Evolutionary conservation across 2,113 vertebrate species (phyloP).

Genomic region (Pseudorhombus dupliciocellatus): DNA sequence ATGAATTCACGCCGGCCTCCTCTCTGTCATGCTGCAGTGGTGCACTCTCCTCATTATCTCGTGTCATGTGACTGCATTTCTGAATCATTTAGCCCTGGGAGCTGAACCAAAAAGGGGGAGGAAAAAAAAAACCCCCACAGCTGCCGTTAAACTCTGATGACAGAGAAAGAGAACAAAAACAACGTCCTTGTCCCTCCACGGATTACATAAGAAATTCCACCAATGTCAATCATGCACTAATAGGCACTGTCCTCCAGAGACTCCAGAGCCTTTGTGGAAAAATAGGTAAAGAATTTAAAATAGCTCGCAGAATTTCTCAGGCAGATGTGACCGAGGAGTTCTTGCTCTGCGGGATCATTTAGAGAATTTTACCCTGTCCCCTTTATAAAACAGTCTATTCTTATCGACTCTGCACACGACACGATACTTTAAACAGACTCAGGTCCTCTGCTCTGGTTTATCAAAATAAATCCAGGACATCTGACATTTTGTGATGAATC

Average conservation of each 20-base stretch:
- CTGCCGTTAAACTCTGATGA: slow-evolving; percentile 66
- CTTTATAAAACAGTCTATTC: neutral
- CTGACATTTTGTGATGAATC: too few relatives aligned
- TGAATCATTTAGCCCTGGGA: slow-evolving; percentile 76
- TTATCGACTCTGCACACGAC: slow-evolving; percentile 10
- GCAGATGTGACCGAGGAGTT: slow-evolving; percentile 15
- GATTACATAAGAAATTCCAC: slow-evolving; percentile 70
- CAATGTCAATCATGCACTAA: slow-evolving; percentile 67
- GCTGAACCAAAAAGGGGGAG: slow-evolving; percentile 44
- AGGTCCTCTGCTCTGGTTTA: slow-evolving; percentile 21
- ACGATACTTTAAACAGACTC: slow-evolving; percentile 24
- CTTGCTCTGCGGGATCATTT: slow-evolving; percentile 5
- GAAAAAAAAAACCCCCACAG: slow-evolving; percentile 37
- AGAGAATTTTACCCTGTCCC: slow-evolving; percentile 14
- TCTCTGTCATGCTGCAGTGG: slow-evolving; percentile 65
- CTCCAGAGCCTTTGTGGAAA: slow-evolving; percentile 20
- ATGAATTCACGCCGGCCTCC: slow-evolving; percentile 57
- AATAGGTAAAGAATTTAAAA: slow-evolving; percentile 33
- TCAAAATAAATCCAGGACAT: slow-evolving; percentile 14
- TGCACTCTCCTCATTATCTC: slow-evolving; percentile 67
- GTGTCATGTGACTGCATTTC: slow-evolving; percentile 71
- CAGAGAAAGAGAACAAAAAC: slow-evolving; percentile 58
- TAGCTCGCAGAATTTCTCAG: slow-evolving; percentile 12
- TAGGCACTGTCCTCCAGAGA: slow-evolving; percentile 57
- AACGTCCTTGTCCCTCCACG: slow-evolving; percentile 62